Evolutionary conservation across 1,140 invertebrate species (phyloP), one percentile per base, ranked within the genome.

Genomic region (Drosophila virilis): DNA sequence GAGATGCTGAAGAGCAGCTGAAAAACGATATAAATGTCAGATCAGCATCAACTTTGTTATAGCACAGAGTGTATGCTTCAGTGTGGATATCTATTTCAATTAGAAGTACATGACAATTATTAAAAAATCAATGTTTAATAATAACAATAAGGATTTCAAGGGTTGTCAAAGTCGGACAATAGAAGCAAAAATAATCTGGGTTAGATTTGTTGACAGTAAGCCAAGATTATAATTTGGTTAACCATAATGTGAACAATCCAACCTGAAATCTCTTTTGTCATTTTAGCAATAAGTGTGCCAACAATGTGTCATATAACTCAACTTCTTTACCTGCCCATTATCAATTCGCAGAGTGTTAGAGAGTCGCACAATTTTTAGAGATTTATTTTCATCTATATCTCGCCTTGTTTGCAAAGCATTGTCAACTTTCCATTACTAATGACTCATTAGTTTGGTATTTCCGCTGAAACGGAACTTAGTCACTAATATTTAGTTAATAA

Each of bases 21-120:
- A 55, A 70, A 51, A 43, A 32, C 61, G 66, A 70, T 51, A 70
- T 74, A 67, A 74, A 74, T 64, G 72, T 74, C 72, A 74, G 58
- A 17, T 74, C n/a, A 61, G 48, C 42, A 37, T 61, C 35, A 60
- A 22, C 46, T 52, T 28, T 64, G 22, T 9, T 37, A 35, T 22
- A 15, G 22, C 35, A 48, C 7, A 28, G 37, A 52, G 45, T 59
- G 48, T 45, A 28, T 46, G 15, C 33, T 46, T n/a, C 13, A 17
- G 42, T 46, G 45, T 10, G 2, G 8, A 13, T 17, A 28, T 10
- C 6, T 10, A n/a, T 15, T 59, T 59, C 22, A 32, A 33, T 59
- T 59, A 33, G 15, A 17, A 46, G 32, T 46, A n/a, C n/a, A n/a
- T n/a, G n/a, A n/a, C n/a, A n/a, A n/a, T n/a, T n/a, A n/a, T n/a